These are phyloP conservation scores for Dyspetes luteomarginatus DNA, from an alignment of 2,888 invertebrate genomes.

Conservation along the genomic window DNA sequence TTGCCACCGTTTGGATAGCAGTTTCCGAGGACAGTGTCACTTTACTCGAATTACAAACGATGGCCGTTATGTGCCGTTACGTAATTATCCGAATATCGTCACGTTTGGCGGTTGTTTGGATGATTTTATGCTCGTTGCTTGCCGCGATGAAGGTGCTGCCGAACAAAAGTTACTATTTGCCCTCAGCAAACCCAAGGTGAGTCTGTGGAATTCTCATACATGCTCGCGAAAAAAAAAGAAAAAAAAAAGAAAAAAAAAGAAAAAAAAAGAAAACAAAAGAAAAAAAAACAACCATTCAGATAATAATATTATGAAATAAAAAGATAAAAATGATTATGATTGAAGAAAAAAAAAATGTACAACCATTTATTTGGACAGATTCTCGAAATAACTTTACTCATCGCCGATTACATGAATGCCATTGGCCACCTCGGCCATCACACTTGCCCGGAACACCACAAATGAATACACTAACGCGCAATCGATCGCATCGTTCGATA, in stretches of 20 bases:
- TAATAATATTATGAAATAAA: too few relatives aligned
- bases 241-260: too few relatives aligned
- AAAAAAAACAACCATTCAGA: too few relatives aligned
- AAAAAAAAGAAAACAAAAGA: too few relatives aligned
- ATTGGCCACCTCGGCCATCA: slow-evolving; percentile 90
- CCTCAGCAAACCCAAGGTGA: slow-evolving; percentile 95
- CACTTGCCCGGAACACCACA: slow-evolving; percentile 91
- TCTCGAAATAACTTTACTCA: slow-evolving; percentile 94
- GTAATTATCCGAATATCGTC: slow-evolving; percentile 94
- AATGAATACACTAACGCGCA: slow-evolving; percentile 90
- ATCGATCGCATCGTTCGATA: slow-evolving; percentile 88
- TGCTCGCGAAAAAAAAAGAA: too few relatives aligned
- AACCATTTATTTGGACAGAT: too few relatives aligned
- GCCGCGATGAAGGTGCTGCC: slow-evolving; percentile 90
- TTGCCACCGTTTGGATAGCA: slow-evolving; percentile 93
- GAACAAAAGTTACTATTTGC: slow-evolving; percentile 95
- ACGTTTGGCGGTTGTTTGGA: slow-evolving; percentile 98
- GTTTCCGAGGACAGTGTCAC: slow-evolving; percentile 97
- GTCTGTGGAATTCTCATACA: too few relatives aligned
- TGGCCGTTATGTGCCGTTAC: slow-evolving; percentile 94
- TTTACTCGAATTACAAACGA: slow-evolving; percentile 93
- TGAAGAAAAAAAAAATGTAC: too few relatives aligned
- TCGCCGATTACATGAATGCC: slow-evolving; percentile 97
- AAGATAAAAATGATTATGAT: too few relatives aligned
- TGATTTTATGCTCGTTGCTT: slow-evolving; percentile 98